Percentiles rank a stretch among this genome's conserved stretches.
Evolutionary conservation across 2,888 invertebrate genomes (phyloP).

Genomic region (Dryobota labecula): DNA sequence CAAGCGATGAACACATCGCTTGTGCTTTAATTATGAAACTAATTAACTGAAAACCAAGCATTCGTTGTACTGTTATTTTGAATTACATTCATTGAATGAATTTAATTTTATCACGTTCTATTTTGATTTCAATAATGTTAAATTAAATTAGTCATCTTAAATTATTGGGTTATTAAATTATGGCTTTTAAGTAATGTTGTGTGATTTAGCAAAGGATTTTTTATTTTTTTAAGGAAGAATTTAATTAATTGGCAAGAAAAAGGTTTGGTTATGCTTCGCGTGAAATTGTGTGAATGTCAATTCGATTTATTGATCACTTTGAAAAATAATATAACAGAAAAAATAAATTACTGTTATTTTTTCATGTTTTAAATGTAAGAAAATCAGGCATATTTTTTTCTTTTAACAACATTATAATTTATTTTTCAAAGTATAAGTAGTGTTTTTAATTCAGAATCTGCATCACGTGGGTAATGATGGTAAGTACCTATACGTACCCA

Average conservation of each 20-base stretch:
- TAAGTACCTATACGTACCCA: too few relatives aligned
- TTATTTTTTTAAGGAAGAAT: not conserved
- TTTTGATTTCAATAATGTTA: conserved; percentile 32
- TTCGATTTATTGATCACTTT: not conserved
- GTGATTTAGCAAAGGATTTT: not conserved
- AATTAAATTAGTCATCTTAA: conserved; percentile 15
- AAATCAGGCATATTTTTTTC: not conserved
- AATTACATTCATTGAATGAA: conserved; percentile 41
- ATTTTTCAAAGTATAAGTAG: not conserved
- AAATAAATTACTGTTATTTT: not conserved
- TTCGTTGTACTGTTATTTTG: conserved; percentile 32
- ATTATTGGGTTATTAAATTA: not conserved
- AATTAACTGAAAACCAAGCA: conserved; percentile 48
- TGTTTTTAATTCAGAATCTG: not conserved
- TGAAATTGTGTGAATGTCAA: not conserved
- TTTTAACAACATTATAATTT: not conserved
- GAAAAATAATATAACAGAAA: not conserved
- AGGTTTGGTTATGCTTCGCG: not conserved
- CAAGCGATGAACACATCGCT: conserved; percentile 12
- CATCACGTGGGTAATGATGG: not conserved
- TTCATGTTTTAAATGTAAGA: not conserved
- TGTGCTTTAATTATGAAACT: conserved; percentile 33
- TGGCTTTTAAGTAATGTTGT: not conserved
- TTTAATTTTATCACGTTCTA: conserved; percentile 29
- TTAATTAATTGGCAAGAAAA: not conserved